These are phyloP conservation scores for Pterois miles DNA, from an alignment of 2,797 vertebrate genomes.

Conservation along the genomic window DNA sequence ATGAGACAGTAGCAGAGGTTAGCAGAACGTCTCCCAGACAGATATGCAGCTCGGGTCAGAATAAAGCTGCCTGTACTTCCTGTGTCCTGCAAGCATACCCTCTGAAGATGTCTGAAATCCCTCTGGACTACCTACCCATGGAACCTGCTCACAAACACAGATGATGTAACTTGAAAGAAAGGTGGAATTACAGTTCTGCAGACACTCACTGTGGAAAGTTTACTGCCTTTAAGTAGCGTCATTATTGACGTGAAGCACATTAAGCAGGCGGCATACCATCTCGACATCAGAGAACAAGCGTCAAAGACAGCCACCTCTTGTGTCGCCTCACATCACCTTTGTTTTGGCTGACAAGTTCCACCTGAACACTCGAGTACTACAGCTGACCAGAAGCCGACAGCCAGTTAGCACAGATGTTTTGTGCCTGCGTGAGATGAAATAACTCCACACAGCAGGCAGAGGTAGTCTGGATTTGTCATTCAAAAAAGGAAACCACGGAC, in stretches of 20 bases:
- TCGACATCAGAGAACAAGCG: too few species aligned
- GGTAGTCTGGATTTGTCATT: too few species aligned
- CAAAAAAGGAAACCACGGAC: too few species aligned
- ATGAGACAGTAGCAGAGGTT: slow-evolving; percentile 17
- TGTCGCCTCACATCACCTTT: too few species aligned
- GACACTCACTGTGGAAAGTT: not conserved
- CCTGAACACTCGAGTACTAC: too few species aligned
- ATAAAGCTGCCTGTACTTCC: slow-evolving; percentile 24
- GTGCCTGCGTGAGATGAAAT: too few species aligned
- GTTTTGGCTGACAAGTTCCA: too few species aligned
- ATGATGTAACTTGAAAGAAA: not conserved
- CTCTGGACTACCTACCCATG: slow-evolving; percentile 9
- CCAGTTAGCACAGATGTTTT: too few species aligned
- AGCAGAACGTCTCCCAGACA: slow-evolving; percentile 12
- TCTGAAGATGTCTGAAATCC: slow-evolving; percentile 27
- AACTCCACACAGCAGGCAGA: too few species aligned
- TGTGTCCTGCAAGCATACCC: slow-evolving; percentile 32
- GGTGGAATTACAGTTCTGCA: not conserved
- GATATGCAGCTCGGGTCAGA: not conserved
- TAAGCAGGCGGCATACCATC: not conserved
- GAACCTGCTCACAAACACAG: slow-evolving; percentile 35
- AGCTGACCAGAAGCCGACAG: too few species aligned
- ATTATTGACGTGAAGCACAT: not conserved
- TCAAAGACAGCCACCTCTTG: too few species aligned
- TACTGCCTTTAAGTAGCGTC: not conserved